Evolutionary conservation across 2,888 invertebrate genomes (phyloP), one percentile per base, ranked within the genome.

Genomic region (Hedychridium roseum): DNA sequence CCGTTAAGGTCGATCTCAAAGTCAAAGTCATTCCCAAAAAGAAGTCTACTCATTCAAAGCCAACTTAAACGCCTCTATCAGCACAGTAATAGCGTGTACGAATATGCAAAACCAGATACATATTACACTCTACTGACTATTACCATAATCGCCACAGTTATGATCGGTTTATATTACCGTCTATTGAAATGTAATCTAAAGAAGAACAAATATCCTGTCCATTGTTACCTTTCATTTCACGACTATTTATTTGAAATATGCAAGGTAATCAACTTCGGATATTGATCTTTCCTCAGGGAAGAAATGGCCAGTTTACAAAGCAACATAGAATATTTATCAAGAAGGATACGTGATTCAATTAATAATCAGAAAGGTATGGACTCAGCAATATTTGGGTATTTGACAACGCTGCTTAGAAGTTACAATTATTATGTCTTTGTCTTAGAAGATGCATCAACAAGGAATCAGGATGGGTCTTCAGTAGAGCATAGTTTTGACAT

Each of bases 301-400:
- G 88, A 89, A 84, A 86, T 89, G 88, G 88, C 85, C 85, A 85
- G 84, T 83, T 84, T 89, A 86, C 89, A 89, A 85, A 87, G 83
- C 87, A 89, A 87, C 85, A 83, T 89, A 88, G 85, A 87, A 76
- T 83, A 80, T 76, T 82, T 89, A 71, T 82, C 84, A 48, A 78
- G 75, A 64, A 82, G 82, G 60, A 68, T 76, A 52, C 65, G 64
- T 47, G 70, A 68, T 45, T 64, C 69, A 39, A 45, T 71, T 43
- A 66, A 57, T 34, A 67, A 55, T 42, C 62, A 66, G 39, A 60
- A 64, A 57, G 73, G 74, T 74, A 64, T 27, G 49, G 11, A 18
- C 16, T 31, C 21, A 30, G 12, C 31, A 12, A 6, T 14, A 18
- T 36, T 15, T 2, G 20, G 20, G 20, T 2, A 21, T 28, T 11